Conservation (phyloP, 2,113 vertebrate genomes). For the Dolichallabes microphthalmus region DNA sequence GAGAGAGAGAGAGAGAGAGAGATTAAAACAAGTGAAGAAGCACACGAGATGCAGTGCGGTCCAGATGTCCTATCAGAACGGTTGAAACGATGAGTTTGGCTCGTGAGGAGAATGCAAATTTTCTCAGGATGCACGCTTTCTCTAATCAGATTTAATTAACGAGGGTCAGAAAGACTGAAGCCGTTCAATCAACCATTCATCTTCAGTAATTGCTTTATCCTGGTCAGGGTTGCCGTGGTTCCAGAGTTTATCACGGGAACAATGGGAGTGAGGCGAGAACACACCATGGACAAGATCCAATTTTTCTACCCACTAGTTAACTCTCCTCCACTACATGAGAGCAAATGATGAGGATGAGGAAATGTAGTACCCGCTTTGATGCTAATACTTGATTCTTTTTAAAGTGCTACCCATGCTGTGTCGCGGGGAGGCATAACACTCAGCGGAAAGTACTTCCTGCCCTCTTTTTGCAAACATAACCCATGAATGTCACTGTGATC, state of each 20-base stretch:
- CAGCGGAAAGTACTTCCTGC: not conserved
- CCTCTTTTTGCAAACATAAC: not conserved
- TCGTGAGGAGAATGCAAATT: slow-evolving; percentile 33
- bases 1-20: not conserved
- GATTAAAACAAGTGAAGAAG: not conserved
- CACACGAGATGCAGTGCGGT: not conserved
- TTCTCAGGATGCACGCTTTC: slow-evolving; percentile 46
- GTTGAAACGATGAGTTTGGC: slow-evolving; percentile 24
- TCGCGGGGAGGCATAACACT: not conserved
- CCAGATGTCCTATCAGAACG: slow-evolving; percentile 20
- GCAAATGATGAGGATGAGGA: not conserved
- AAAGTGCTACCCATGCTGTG: not conserved
- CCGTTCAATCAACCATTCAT: slow-evolving; percentile 19
- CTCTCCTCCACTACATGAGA: not conserved
- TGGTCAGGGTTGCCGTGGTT: not conserved
- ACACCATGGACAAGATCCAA: not conserved
- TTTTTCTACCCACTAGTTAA: not conserved
- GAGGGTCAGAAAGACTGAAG: slow-evolving; percentile 41
- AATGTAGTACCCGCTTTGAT: too few species aligned
- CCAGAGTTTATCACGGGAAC: not conserved
- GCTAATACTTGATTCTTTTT: too few species aligned
- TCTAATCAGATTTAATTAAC: slow-evolving; percentile 62
- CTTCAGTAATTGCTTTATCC: not conserved
- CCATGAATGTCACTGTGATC: not conserved
- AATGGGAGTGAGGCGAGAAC: not conserved